A percentile compares a stretch with the other conserved stretches of the same genome.
These are phyloP conservation scores for Ictalurus furcatus DNA, from an alignment of 2,113 vertebrate genomes.

Conservation along the genomic window DNA sequence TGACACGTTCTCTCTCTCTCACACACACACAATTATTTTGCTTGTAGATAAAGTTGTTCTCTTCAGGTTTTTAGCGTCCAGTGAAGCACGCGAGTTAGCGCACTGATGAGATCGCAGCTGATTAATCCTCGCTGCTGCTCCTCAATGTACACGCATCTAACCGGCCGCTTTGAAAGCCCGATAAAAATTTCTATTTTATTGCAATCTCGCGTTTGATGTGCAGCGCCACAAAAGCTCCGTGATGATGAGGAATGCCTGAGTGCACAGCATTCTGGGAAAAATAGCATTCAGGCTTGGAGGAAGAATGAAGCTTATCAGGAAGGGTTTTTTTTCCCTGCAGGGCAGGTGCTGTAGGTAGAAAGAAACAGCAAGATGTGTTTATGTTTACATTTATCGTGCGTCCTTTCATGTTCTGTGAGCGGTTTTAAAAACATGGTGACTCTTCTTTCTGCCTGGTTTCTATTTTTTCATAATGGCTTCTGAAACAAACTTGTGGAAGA, in stretches of 20 bases:
- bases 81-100: conserved; percentile 73
- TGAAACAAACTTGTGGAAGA: not conserved
- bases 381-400: not conserved
- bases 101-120: conserved; percentile 72
- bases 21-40: conserved; percentile 29
- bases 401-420: not conserved
- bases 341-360: conserved; percentile 30
- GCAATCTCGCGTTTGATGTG: conserved; percentile 67
- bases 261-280: conserved; percentile 38
- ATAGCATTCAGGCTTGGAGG: conserved; percentile 40
- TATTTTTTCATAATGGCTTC: too few species aligned
- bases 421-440: too few species aligned
- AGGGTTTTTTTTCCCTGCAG: conserved; percentile 33
- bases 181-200: conserved; percentile 52
- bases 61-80: conserved; percentile 55
- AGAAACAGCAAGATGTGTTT: conserved; percentile 49
- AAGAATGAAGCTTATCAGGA: conserved; percentile 50
- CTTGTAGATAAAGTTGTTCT: conserved; percentile 17
- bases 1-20: conserved; percentile 29
- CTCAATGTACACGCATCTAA: conserved; percentile 62
- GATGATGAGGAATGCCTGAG: conserved; percentile 39
- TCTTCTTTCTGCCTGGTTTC: too few species aligned
- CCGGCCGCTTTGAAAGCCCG: conserved; percentile 69
- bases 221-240: conserved; percentile 56
- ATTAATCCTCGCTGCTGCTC: conserved; percentile 57